Conservation (phyloP, 2,888 invertebrate genomes). For the Pasiphila rectangulata region DNA sequence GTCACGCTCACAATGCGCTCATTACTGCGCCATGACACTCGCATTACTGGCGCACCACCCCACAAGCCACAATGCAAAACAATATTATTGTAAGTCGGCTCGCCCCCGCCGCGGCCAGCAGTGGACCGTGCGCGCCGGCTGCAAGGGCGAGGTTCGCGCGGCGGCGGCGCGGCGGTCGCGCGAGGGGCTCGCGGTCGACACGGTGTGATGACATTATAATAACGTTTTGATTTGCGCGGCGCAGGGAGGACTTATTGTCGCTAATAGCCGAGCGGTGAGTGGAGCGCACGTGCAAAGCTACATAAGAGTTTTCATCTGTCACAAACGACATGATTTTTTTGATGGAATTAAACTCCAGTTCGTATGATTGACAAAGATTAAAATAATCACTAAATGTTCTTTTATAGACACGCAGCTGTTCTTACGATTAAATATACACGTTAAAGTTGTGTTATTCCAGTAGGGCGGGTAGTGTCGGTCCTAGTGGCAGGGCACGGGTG, state of each 20-base stretch:
- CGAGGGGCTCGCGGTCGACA: constrained; percentile 53
- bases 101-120: not conserved
- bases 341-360: not conserved
- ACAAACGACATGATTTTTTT: not conserved
- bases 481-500: no score
- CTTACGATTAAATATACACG: no score
- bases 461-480: no score
- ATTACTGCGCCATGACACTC: constrained; percentile 35
- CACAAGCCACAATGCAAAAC: not conserved
- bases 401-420: no score
- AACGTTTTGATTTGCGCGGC: constrained; percentile 52
- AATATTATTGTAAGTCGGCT: not conserved
- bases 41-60: constrained; percentile 12
- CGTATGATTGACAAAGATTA: no score
- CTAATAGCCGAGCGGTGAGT: constrained; percentile 35
- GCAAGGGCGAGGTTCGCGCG: not conserved
- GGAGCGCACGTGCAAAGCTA: constrained; percentile 21
- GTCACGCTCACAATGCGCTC: constrained; percentile 20
- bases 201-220: constrained; percentile 69
- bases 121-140: not conserved
- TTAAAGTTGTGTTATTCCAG: no score
- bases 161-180: constrained; percentile 10
- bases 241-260: constrained; percentile 42
- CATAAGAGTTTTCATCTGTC: not conserved
- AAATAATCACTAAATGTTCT: no score